A percentile compares a stretch with the other conserved stretches of the same genome.
Conservation (phyloP, 1,140 invertebrate species). For the Hestina assimilis region DNA sequence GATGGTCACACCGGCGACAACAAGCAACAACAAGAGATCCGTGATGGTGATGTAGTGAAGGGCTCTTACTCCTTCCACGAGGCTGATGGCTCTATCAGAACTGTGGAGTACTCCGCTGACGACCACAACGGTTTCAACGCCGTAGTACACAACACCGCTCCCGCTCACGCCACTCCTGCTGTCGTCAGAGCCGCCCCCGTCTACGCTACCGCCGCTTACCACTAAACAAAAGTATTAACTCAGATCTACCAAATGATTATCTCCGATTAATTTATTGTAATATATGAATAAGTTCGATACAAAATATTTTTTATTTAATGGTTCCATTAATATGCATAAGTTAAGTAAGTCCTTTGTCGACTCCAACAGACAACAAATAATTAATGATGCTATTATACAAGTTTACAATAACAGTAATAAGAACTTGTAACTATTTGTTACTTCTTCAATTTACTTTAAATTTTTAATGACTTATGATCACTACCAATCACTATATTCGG, state of each 20-base stretch:
- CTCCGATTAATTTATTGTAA: constrained; percentile 44
- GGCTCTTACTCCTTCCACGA: constrained; percentile 79
- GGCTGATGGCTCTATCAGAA: constrained; percentile 79
- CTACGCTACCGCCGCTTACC: constrained; percentile 32
- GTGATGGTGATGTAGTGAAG: constrained; percentile 77
- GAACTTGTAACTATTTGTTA: no score
- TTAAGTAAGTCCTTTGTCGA: no score
- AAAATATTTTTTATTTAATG: no score
- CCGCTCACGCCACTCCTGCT: constrained; percentile 44
- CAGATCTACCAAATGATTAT: constrained; percentile 16
- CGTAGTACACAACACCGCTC: constrained; percentile 72
- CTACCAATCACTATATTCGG: no score
- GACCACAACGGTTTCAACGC: constrained; percentile 32
- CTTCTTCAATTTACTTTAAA: no score
- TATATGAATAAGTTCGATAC: constrained; percentile 14
- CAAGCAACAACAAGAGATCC: constrained; percentile 66
- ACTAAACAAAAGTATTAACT: constrained; percentile 19
- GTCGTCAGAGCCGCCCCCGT: constrained; percentile 36
- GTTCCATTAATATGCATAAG: no score
- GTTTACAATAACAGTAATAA: no score
- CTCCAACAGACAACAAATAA: no score
- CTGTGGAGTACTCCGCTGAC: constrained; percentile 48
- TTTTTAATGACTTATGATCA: no score
- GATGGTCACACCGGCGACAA: constrained; percentile 19
- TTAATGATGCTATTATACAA: no score